Evolutionary conservation across 2,797 vertebrate genomes (phyloP), one percentile per base, ranked within the genome.

Genomic region (Pteropus rufus): DNA sequence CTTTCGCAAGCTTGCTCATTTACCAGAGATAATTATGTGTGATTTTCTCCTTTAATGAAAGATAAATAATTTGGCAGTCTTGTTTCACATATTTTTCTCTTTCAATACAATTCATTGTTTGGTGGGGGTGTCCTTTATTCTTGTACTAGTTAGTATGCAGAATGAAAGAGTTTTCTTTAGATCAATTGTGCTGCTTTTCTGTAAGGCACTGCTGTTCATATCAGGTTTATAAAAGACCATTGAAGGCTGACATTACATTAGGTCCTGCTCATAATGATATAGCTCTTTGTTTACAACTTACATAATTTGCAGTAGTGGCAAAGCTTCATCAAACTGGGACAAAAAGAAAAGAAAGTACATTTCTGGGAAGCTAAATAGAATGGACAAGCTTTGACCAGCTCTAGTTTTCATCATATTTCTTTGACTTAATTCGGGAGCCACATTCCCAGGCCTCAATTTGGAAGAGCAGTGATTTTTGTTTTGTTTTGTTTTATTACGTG

Each of bases 31-130:
- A 98, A 98, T 98, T 97, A 97, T 49, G 82, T 97, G 84, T 97
- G 97, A 98, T 98, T 98, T 98, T 98, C 96, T 98, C 93, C 62
- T 73, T 96, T 97, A 97, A 97, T 98, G 96, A 97, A 98, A 98
- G 95, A 98, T 97, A 98, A 98, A 98, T 98, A 98, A 98, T 98
- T 98, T 98, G 97, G 92, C 96, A 98, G 81, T 70, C 82, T 94
- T 98, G 81, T 95, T 76, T 97, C 94, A 92, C 69, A 44, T 94
- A 70, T 82, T 97, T 98, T 98, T 98, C 89, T 97, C 70, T 97
- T 98, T 98, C 94, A 93, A 67, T 97, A 62, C 67, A 94, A 83
- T 29, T 92, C 82, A 93, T 98, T 98, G 95, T 98, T 97, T 98
- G 80, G 15, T 12, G 7, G 76, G 10, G 10, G 46, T 91, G 36